phyloP scores from a whole-genome alignment of 2,888 invertebrate genomes.

The Scaptomyza polygonia region DNA sequence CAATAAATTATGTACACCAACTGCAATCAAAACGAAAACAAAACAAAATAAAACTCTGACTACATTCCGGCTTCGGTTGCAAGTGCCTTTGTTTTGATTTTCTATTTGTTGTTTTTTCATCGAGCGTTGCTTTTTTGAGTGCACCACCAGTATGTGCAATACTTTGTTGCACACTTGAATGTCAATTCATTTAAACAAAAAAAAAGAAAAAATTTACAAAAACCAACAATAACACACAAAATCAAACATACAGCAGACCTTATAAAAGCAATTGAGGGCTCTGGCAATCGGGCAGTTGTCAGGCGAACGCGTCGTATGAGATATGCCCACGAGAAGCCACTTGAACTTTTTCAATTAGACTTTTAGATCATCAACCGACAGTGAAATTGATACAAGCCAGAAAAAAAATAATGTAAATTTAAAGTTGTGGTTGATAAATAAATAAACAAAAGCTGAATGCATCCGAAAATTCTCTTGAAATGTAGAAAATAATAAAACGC shows the following conservation, averaged over 20 bases:
- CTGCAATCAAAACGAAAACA: conserved; percentile 68
- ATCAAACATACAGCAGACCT: conserved; percentile 36
- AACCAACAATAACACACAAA: background rate
- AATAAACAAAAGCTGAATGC: no score
- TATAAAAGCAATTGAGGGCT: conserved; percentile 6
- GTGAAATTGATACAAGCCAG: conserved; percentile 48
- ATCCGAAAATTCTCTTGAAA: no score
- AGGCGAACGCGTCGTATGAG: conserved; percentile 66
- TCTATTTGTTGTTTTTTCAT: conserved; percentile 4
- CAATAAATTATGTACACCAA: conserved; percentile 71
- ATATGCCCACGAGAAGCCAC: conserved; percentile 49
- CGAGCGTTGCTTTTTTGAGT: conserved; percentile 16
- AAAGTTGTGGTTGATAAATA: background rate
- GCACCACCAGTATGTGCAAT: conserved; percentile 20
- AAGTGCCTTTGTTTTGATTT: conserved; percentile 18
- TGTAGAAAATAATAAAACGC: no score
- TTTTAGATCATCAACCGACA: conserved; percentile 53
- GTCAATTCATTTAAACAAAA: conserved; percentile 59
- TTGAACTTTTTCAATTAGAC: conserved; percentile 72
- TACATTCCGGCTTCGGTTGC: conserved; percentile 37
- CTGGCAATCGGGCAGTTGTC: conserved; percentile 3
- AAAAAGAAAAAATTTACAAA: conserved; percentile 7
- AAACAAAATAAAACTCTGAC: conserved; percentile 37
- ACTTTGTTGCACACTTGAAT: conserved; percentile 65
- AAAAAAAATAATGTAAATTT: background rate